phyloP scores from a whole-genome alignment of 1,140 invertebrate genomes.

The Drosophila sucinea region DNA sequence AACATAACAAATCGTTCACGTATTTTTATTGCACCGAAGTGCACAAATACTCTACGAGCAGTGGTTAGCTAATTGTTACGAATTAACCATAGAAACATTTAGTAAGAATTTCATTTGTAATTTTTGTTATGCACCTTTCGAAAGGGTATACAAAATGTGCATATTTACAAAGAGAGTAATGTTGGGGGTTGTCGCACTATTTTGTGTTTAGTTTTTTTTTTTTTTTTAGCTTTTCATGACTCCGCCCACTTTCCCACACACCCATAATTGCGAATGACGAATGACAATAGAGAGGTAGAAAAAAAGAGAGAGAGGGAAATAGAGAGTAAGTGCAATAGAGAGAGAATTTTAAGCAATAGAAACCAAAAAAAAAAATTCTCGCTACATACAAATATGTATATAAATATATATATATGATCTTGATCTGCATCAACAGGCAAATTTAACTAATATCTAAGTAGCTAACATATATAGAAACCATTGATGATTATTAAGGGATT shows the following conservation, averaged over 20 bases:
- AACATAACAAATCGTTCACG: conserved; percentile 28
- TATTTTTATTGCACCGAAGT: neutral
- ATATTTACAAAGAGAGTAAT: neutral
- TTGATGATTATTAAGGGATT: too few species aligned
- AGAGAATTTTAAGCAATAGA: neutral
- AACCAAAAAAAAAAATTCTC: neutral
- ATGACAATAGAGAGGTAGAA: conserved; percentile 18
- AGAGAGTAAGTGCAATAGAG: neutral
- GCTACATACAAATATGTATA: too few species aligned
- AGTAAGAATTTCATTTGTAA: too few species aligned
- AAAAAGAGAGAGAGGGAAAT: neutral
- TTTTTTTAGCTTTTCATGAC: conserved; percentile 16
- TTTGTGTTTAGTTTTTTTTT: conserved; percentile 22
- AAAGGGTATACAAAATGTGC: conserved; percentile 4
- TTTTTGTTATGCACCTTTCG: neutral
- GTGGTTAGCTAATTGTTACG: too few species aligned
- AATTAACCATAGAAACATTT: too few species aligned
- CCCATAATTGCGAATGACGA: conserved; percentile 53
- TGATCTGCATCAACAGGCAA: neutral
- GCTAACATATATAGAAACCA: too few species aligned
- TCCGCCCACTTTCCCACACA: conserved; percentile 69
- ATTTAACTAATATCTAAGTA: too few species aligned
- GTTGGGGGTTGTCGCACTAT: conserved; percentile 19
- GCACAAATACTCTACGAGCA: neutral
- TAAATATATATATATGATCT: neutral